Conservation (phyloP, 2,113 vertebrate genomes). For the Aphelocoma coerulescens region DNA sequence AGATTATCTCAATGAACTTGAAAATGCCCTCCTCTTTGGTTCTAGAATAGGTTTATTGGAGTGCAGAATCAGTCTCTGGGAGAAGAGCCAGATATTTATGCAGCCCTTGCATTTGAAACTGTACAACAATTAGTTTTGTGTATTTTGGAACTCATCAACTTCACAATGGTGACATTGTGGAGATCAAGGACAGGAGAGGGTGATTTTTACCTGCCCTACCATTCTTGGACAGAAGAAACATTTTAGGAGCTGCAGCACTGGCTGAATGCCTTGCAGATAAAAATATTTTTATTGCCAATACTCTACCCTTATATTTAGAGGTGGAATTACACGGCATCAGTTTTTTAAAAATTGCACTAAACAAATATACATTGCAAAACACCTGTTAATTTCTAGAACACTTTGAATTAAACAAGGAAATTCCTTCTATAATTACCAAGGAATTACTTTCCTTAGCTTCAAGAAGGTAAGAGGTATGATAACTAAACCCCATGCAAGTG, state of each 20-base stretch:
- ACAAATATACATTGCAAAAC: not conserved
- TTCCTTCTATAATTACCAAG: not conserved
- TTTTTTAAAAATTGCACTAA: not conserved
- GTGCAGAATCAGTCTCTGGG: not conserved
- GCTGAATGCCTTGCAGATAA: not conserved
- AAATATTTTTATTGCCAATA: not conserved
- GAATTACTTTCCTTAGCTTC: not conserved
- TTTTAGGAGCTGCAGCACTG: not conserved
- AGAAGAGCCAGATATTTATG: constrained; percentile 41
- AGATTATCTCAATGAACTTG: not conserved
- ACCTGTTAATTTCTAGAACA: not conserved
- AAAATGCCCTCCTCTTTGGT: not conserved
- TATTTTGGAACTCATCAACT: constrained; percentile 2
- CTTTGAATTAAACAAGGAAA: not conserved
- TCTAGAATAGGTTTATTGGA: not conserved
- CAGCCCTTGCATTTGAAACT: not conserved
- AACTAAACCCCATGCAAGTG: not conserved
- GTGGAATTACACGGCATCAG: not conserved
- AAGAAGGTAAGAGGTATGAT: not conserved
- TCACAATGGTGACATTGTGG: not conserved
- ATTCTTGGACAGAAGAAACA: not conserved
- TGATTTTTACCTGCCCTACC: not conserved
- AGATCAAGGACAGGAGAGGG: constrained; percentile 20
- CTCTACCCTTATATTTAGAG: not conserved
- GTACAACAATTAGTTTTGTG: not conserved